Conservation (phyloP, 2,113 vertebrate genomes). For the Regulus satrapa region DNA sequence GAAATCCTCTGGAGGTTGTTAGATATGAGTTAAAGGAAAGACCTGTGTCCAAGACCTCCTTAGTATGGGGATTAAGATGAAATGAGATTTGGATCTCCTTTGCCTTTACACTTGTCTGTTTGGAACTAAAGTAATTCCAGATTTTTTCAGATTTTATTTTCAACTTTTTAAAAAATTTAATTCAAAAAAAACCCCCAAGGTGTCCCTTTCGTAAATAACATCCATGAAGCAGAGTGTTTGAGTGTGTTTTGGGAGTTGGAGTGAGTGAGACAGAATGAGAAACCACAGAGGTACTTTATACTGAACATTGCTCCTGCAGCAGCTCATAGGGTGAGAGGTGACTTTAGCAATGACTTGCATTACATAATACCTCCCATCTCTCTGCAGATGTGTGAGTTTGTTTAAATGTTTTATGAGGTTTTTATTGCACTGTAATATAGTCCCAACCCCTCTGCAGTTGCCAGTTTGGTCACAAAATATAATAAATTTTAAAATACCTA, state of each 20-base stretch:
- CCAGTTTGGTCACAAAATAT: slow-evolving; percentile 60
- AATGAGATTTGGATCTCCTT: not conserved
- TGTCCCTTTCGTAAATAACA: not conserved
- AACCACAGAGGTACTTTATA: slow-evolving; percentile 58
- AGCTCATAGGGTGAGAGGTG: slow-evolving; percentile 61
- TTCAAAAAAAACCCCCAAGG: too few relatives aligned
- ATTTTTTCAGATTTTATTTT: not conserved
- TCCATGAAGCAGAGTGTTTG: not conserved
- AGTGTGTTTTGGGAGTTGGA: not conserved
- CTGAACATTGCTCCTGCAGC: slow-evolving; percentile 44
- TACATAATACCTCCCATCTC: slow-evolving; percentile 76
- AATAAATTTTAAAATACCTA: slow-evolving; percentile 64
- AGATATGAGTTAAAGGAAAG: slow-evolving; percentile 45
- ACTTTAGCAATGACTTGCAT: slow-evolving; percentile 61
- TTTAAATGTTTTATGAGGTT: slow-evolving; percentile 69
- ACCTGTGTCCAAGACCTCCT: not conserved
- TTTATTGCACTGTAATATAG: slow-evolving; percentile 65
- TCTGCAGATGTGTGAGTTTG: slow-evolving; percentile 72
- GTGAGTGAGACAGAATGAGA: slow-evolving; percentile 20
- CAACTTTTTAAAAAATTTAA: not conserved
- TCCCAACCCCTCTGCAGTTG: slow-evolving; percentile 55
- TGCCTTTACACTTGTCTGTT: not conserved
- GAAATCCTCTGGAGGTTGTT: not conserved
- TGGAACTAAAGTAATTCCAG: not conserved
- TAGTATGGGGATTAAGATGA: not conserved